These are phyloP conservation scores for Charaxes varanes DNA, from an alignment of 1,140 invertebrate species.

Conservation along the genomic window DNA sequence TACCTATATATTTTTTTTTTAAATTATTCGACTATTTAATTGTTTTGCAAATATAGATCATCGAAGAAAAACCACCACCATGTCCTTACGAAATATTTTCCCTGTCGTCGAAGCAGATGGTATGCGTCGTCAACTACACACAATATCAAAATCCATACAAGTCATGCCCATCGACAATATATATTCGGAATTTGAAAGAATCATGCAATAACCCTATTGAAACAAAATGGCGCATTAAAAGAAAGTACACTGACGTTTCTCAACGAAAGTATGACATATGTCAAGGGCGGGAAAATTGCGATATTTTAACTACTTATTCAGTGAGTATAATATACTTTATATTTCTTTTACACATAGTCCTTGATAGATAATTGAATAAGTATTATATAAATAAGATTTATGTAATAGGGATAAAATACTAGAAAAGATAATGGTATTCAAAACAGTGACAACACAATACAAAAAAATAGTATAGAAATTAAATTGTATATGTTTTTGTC, in stretches of 20 bases:
- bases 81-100: slow-evolving; percentile 42
- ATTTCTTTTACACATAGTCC: no score
- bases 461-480: no score
- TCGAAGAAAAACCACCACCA: slow-evolving; percentile 30
- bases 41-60: no score
- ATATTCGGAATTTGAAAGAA: slow-evolving; percentile 20
- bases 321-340: no score
- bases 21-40: no score
- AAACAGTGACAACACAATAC: no score
- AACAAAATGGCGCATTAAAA: slow-evolving; percentile 30
- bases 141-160: slow-evolving; percentile 19
- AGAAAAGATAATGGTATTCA: no score
- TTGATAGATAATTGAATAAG: no score
- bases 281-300: slow-evolving; percentile 32
- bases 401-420: no score
- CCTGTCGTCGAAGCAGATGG: slow-evolving; percentile 12
- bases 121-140: slow-evolving; percentile 27
- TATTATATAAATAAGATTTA: no score
- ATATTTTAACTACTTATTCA: slow-evolving; percentile 28
- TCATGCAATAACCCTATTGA: slow-evolving; percentile 35
- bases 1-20: no score
- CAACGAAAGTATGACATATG: slow-evolving; percentile 27
- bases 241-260: slow-evolving; percentile 21
- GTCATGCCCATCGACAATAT: slow-evolving; percentile 23
- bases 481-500: no score